Percentiles rank a stretch among this genome's conserved stretches.
These are phyloP conservation scores for Stigmatopora nigra DNA, from an alignment of 2,113 vertebrate species.

Conservation along the genomic window DNA sequence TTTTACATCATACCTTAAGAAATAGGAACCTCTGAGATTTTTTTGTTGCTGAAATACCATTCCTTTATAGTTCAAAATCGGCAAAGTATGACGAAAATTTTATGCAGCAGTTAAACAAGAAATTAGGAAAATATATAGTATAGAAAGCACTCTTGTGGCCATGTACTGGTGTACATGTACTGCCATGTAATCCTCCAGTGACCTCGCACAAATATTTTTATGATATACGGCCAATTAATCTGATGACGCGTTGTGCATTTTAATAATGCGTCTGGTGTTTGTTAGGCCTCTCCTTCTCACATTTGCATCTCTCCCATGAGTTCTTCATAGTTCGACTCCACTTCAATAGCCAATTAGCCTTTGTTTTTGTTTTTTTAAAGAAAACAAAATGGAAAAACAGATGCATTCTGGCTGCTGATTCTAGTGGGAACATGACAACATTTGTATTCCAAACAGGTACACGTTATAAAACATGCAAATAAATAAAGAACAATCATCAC, in stretches of 20 bases:
- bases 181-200: background rate
- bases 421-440: background rate
- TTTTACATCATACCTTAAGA: no score
- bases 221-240: background rate
- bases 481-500: background rate
- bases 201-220: background rate
- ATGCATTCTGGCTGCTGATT: background rate
- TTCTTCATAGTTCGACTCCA: background rate
- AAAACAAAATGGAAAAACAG: background rate
- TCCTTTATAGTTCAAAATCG: no score
- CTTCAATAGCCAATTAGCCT: slow-evolving; percentile 4
- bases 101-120: no score
- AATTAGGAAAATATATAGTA: no score
- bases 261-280: background rate
- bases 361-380: background rate
- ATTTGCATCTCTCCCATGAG: slow-evolving; percentile 1
- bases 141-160: background rate
- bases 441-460: slow-evolving; percentile 1
- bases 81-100: no score
- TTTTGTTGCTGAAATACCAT: no score
- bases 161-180: background rate
- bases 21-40: no score
- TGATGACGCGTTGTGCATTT: background rate
- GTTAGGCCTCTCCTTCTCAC: background rate
- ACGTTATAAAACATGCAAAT: no score